Conservation (phyloP, 30 jellyfish, hydroid and myxozoan species). For the Pseudorhiza aurosa region DNA sequence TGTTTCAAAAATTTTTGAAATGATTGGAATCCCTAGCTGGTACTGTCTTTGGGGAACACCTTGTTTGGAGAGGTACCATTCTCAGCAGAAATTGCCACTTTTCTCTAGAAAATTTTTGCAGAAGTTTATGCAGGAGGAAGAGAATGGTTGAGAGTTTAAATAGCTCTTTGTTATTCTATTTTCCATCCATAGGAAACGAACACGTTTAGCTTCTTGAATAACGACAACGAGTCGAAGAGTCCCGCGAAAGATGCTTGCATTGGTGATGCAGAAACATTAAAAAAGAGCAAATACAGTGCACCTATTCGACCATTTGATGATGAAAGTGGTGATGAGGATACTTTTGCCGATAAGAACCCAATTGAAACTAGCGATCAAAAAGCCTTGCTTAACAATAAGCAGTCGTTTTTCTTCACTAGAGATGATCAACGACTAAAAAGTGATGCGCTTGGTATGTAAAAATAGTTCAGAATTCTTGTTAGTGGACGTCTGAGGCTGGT, state of each 20-base stretch:
- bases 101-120: too few relatives aligned
- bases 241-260: background rate
- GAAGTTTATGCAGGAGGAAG: too few relatives aligned
- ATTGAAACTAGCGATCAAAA: background rate
- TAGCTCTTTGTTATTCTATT: too few relatives aligned
- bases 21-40: too few relatives aligned
- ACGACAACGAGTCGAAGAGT: background rate
- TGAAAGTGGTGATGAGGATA: conserved; percentile 11
- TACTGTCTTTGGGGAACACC: too few relatives aligned
- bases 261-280: background rate
- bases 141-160: too few relatives aligned
- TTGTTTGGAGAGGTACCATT: too few relatives aligned
- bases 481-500: too few relatives aligned
- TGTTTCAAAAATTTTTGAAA: too few relatives aligned
- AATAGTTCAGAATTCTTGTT: background rate
- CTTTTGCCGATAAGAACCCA: background rate
- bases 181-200: background rate
- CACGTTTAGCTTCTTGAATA: background rate
- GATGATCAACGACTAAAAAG: conserved; percentile 60
- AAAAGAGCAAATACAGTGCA: background rate
- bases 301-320: background rate
- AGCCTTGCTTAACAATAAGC: background rate
- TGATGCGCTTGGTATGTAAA: conserved; percentile 22
- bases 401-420: conserved; percentile 40
- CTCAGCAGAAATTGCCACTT: too few relatives aligned